Evolutionary conservation across 2,888 invertebrate genomes (phyloP), one percentile per base, ranked within the genome.

Genomic region (Drosophila yooni): DNA sequence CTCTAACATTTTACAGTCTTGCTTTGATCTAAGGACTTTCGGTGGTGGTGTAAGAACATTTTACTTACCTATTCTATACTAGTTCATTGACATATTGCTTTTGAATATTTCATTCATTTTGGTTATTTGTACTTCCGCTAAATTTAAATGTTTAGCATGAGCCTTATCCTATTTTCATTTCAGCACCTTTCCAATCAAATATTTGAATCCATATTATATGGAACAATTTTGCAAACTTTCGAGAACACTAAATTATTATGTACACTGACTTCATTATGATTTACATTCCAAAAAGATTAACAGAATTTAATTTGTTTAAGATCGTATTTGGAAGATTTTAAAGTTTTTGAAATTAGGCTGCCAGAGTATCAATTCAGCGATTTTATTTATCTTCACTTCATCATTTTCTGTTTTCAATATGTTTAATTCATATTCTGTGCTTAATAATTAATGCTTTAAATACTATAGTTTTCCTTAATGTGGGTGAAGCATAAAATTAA

Each of bases 11-110:
- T 94, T 94, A 81, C 94, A 95, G 95, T 95, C 95, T 87, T 95
- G 94, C 93, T 93, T 94, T 93, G 94, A 94, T 93, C 94, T 95
- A 93, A 90, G 93, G 92, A 93, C 87, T 91, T 92, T 92, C 91
- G 92, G 92, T 90, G 91, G 92, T 91, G 92, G 92, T 93, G 93
- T 93, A 93, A 93, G 88, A 70, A 84, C 61, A 76, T 65, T 88
- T 70, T 63, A 70, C 43, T 53, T 57, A 38, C 33, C 57, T 60
- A 63, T 34, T 25, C 52, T 27, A 53, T 13, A 15, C 25, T 51
- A 52, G 8, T 40, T 21, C n/a, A 27, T 38, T 46, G 15, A 31
- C 29, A 43, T 13, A 53, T n/a, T 38, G 38, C n/a, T 40, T 48
- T 25, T 46, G 34, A 46, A 18, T 29, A 11, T 13, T 31, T 50